Evolutionary conservation across 2,113 vertebrate genomes (phyloP), one percentile per base, ranked within the genome.

Genomic region (Cyprinodon variegatus): DNA sequence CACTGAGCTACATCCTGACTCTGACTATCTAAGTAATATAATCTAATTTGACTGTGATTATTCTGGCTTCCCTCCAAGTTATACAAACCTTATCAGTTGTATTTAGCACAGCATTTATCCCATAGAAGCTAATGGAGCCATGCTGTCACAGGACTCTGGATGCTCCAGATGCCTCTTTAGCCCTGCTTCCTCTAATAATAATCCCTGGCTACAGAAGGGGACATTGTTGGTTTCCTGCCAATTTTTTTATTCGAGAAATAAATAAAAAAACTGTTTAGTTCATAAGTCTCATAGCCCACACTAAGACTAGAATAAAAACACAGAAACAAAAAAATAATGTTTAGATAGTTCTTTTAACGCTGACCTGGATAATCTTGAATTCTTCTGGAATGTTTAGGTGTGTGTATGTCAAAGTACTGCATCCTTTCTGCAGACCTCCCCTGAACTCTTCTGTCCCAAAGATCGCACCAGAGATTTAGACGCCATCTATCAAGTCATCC

Each of bases 401-500:
- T 13, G 70, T 41, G 59, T 59, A 12, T 78, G 68, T 73, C 41
- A 61, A 50, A 66, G 14, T 73, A 61, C 59, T 76, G 14, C 50
- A 43, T 87, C 15, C n/a, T 80, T 4, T 74, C 68, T 74, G 36
- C 82, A 93, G 92, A 83, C 86, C 67, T 93, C 92, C 38, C 92
- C 92, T 39, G 89, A 89, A 17, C 38, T 87, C 48, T 90, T 93
- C 86, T 93, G 92, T 61, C 1, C 91, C 41, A 92, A 87, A 87
- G 88, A 89, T 83, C 91, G 92, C 22, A 92, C 90, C 62, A 76
- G 83, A 87, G 91, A 92, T 60, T 4, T 91, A 38, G 92, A 93
- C 0, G 92, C 92, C 66, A 92, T 93, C 61, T 59, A 87, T 72
- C 85, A 91, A 65, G 91, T 93, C 83, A 87, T 93, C 74, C 91